phyloP scores from a whole-genome alignment of 2,797 vertebrate species.

The Brachyalestes nurse region DNA sequence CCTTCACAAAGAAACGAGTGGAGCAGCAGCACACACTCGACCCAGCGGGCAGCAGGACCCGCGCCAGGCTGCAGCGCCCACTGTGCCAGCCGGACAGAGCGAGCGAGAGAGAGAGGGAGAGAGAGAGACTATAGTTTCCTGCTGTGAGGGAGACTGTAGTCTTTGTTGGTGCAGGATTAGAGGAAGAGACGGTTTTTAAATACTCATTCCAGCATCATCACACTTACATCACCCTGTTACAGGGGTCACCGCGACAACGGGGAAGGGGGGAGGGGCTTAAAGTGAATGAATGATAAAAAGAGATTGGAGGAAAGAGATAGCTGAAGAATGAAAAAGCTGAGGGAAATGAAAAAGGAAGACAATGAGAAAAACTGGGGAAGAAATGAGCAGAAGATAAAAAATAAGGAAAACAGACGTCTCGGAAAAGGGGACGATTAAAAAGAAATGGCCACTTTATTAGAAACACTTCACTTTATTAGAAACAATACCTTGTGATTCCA shows the following conservation, averaged over 20 bases:
- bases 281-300: neutral
- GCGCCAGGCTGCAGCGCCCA: constrained; percentile 38
- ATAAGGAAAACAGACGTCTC: no score
- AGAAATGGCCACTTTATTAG: no score
- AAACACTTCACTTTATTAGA: no score
- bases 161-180: constrained; percentile 9
- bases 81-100: constrained; percentile 46
- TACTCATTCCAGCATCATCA: constrained; percentile 11
- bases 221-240: neutral
- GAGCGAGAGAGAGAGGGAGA: constrained; percentile 63
- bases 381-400: neutral
- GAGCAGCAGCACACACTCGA: constrained; percentile 75
- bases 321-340: constrained; percentile 5
- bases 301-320: constrained; percentile 25
- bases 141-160: constrained; percentile 11
- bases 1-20: constrained; percentile 77
- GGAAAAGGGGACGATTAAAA: no score
- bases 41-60: constrained; percentile 64
- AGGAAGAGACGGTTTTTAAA: constrained; percentile 1
- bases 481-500: no score
- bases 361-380: neutral
- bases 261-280: neutral
- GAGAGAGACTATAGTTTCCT: constrained; percentile 54
- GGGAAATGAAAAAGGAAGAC: neutral
- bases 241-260: neutral